Evolutionary conservation across 2,888 invertebrate genomes (phyloP).

Genomic region (Melangyna quadrimaculata): DNA sequence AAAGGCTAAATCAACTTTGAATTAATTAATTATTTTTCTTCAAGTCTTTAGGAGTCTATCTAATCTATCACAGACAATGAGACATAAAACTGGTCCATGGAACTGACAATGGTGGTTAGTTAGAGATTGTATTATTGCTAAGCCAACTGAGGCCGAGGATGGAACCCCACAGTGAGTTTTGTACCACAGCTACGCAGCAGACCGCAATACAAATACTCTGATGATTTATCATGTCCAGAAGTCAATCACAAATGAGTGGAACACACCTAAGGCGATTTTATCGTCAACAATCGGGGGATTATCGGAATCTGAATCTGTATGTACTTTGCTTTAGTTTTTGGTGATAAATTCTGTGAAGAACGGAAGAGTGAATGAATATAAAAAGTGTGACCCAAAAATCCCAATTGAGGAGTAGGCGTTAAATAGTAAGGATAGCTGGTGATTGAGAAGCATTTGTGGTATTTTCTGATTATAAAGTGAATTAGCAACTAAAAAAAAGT

Average conservation of each 20-base stretch:
- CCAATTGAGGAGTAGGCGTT: neutral
- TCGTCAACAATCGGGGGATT: neutral
- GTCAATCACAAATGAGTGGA: neutral
- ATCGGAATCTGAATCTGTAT: neutral
- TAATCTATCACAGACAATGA: neutral
- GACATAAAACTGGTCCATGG: neutral
- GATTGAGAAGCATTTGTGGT: neutral
- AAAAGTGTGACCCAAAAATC: neutral
- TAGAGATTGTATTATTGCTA: neutral
- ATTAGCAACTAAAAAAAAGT: neutral
- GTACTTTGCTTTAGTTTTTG: neutral
- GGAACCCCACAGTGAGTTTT: neutral
- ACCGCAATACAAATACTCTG: too few relatives aligned
- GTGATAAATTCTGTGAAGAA: neutral
- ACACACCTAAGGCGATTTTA: neutral
- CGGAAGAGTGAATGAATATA: neutral
- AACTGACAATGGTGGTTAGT: neutral
- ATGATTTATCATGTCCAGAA: neutral
- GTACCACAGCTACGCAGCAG: neutral
- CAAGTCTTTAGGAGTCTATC: neutral
- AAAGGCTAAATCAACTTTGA: neutral
- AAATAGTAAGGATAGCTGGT: neutral
- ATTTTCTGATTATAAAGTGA: neutral
- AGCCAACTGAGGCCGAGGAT: neutral
- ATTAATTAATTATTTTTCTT: neutral